Conservation (phyloP, 2,888 invertebrate genomes). For the Geotrupes spiniger region DNA sequence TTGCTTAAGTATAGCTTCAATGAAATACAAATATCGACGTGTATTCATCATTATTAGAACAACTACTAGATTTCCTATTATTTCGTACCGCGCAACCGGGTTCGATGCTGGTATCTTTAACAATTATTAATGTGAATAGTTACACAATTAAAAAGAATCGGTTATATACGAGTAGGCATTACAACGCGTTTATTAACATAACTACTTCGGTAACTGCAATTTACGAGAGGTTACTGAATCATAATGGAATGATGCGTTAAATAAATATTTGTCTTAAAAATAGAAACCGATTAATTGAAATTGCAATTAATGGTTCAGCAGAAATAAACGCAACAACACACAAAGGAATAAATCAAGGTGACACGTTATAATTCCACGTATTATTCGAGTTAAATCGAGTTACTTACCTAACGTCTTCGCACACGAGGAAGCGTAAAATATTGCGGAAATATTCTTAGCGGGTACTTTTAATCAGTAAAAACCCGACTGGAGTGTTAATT, state of each 20-base stretch:
- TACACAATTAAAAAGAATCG: background rate
- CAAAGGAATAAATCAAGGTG: no score
- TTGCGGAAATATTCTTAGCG: conserved; percentile 44
- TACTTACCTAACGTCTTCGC: no score
- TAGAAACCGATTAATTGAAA: background rate
- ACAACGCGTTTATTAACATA: background rate
- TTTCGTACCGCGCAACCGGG: background rate
- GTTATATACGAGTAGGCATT: conserved; percentile 1
- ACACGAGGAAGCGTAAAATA: conserved; percentile 5
- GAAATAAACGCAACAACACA: background rate
- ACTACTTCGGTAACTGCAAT: conserved; percentile 2
- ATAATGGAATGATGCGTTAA: conserved; percentile 5
- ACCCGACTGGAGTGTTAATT: conserved; percentile 46
- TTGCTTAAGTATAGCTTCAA: background rate
- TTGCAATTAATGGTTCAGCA: conserved; percentile 30
- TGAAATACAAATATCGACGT: conserved; percentile 3
- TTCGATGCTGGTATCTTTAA: conserved; percentile 12
- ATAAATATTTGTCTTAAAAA: conserved; percentile 3
- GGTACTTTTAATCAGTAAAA: conserved; percentile 38
- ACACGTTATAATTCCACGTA: no score
- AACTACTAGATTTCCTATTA: conserved; percentile 9
- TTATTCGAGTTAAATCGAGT: no score
- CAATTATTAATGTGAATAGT: conserved; percentile 10
- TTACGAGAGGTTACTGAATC: conserved; percentile 12
- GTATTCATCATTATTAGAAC: conserved; percentile 10